Evolutionary conservation across 2,113 vertebrate species (phyloP), one percentile per base, ranked within the genome.

Genomic region (Hystrix brachyura): DNA sequence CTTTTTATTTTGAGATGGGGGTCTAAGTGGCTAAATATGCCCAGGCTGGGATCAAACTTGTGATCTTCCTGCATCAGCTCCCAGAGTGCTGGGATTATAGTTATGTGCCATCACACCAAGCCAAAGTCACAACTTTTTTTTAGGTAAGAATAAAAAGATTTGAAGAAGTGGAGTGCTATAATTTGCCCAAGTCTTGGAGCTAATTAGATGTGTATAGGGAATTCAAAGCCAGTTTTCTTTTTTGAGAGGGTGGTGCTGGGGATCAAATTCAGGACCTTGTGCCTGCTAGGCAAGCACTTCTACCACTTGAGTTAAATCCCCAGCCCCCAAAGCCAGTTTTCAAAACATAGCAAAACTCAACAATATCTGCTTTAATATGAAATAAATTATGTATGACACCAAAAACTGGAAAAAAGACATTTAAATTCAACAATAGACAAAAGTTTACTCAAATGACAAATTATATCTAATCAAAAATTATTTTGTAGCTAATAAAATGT

Each of bases 351-450:
- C 29, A 94, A 92, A 90, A 96, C 90, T 92, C 71, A 69, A 60
- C 46, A 91, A 87, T 23, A 32, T 74, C 51, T 94, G 25, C 43
- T 95, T 92, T 92, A 87, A 93, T 67, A 90, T 27, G 87, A 46
- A 83, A 67, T 83, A 83, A 53, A 89, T 84, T 74, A 79, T 32
- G 82, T 67, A 57, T 34, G 11, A 88, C 81, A 53, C 27, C 84
- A 69, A 88, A 64, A 95, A 82, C 18, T 89, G 38, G 46, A 29
- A 69, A 81, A 67, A 91, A 74, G 12, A 62, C 38, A 69, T 87
- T 55, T 93, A 93, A 96, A 94, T 92, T 81, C 81, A 94, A 92
- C 29, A 94, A 89, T 15, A 90, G 38, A 91, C 13, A 93, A 91
- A 91, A 85, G 69, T 82, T 62, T 93, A 94, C 55, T 65, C 51